These are phyloP conservation scores for Monodelphis domestica DNA, from an alignment of 2,797 vertebrate species.

Conservation along the genomic window DNA sequence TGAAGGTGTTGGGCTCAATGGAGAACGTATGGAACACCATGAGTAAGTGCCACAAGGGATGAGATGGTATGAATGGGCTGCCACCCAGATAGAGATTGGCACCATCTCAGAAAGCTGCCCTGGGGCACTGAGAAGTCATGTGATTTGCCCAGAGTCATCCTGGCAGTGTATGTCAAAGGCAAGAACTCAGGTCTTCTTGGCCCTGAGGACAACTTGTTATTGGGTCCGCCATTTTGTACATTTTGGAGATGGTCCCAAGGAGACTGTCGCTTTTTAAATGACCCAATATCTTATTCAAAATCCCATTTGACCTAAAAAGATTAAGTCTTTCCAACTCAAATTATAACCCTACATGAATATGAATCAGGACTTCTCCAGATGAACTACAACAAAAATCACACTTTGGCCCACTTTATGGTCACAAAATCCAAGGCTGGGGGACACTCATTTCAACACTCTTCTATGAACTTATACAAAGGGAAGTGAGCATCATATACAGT, in stretches of 20 bases:
- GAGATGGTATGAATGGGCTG: background rate
- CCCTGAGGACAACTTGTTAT: background rate
- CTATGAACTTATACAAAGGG: too few relatives aligned
- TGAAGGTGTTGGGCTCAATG: background rate
- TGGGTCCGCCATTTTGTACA: too few relatives aligned
- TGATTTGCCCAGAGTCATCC: background rate
- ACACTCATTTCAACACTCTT: background rate
- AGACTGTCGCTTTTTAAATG: background rate
- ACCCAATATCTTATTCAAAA: background rate
- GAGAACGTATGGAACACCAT: background rate
- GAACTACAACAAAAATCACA: background rate
- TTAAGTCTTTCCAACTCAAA: background rate
- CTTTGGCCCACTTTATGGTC: background rate
- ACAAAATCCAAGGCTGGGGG: constrained; percentile 12
- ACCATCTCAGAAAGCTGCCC: background rate
- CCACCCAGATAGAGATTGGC: too few relatives aligned
- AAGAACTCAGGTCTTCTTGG: background rate
- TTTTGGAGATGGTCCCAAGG: background rate
- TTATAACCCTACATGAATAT: background rate
- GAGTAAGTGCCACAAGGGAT: background rate
- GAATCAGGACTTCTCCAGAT: background rate
- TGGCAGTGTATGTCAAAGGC: background rate
- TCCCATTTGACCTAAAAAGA: background rate
- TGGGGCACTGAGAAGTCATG: background rate
- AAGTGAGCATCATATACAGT: too few relatives aligned